Percentiles rank a stretch among this genome's conserved stretches.
Conservation (phyloP, 2,113 vertebrate species). For the Hippocampus abdominalis region DNA sequence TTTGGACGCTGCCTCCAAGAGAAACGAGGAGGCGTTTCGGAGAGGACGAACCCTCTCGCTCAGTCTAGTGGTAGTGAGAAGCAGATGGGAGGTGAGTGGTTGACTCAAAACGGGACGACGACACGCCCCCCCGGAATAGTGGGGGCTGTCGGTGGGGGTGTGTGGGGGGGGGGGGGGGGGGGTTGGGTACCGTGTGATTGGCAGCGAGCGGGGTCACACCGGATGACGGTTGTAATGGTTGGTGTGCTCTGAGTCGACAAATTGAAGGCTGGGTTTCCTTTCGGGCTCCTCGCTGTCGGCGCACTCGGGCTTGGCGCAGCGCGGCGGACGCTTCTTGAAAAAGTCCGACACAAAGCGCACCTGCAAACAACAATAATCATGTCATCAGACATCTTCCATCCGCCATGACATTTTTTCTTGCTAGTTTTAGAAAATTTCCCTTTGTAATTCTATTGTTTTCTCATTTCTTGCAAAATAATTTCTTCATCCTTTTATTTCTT, state of each 20-base stretch:
- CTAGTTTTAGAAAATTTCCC: no score
- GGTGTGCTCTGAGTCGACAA: conserved; percentile 71
- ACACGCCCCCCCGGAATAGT: neutral
- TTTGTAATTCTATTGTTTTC: neutral
- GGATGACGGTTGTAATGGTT: conserved; percentile 82
- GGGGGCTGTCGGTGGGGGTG: neutral
- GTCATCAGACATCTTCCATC: no score
- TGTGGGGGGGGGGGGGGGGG: neutral
- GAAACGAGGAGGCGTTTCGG: neutral
- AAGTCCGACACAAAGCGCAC: conserved; percentile 85
- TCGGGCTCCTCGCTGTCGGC: conserved; percentile 65
- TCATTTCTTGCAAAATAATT: neutral
- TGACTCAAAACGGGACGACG: conserved; percentile 11
- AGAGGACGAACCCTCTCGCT: conserved; percentile 42
- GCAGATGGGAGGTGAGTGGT: conserved; percentile 49
- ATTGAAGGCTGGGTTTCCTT: conserved; percentile 80
- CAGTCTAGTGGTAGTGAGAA: conserved; percentile 63
- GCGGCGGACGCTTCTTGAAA: conserved; percentile 80
- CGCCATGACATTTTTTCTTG: no score
- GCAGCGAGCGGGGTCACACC: conserved; percentile 61
- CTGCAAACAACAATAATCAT: conserved; percentile 53
- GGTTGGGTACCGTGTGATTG: conserved; percentile 22
- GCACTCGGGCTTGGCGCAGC: conserved; percentile 29
- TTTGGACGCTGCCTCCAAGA: neutral
- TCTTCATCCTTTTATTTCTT: neutral